Percentiles rank a stretch among this genome's conserved stretches.
These are phyloP conservation scores for Tenthredo livida DNA, from an alignment of 2,888 invertebrate species.

Conservation along the genomic window DNA sequence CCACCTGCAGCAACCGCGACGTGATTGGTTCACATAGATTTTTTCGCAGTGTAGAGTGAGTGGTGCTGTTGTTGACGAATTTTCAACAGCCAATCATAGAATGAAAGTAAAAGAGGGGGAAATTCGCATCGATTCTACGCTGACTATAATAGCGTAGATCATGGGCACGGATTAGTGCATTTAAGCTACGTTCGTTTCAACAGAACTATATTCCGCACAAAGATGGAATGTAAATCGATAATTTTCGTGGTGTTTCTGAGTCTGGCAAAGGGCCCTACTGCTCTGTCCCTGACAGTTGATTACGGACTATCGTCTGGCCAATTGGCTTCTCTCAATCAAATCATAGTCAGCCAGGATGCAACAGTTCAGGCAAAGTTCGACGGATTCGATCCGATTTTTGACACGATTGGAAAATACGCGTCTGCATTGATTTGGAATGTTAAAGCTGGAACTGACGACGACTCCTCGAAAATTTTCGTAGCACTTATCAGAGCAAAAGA, in stretches of 20 bases:
- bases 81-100: too few species aligned
- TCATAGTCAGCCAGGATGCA: background rate
- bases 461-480: background rate
- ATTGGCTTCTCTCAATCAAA: background rate
- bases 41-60: too few species aligned
- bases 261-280: background rate
- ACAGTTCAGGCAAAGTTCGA: background rate
- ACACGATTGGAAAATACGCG: background rate
- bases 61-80: too few species aligned
- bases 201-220: background rate
- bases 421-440: background rate
- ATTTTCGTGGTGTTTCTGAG: background rate
- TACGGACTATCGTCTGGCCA: background rate
- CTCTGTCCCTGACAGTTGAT: background rate
- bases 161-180: background rate
- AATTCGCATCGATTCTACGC: background rate
- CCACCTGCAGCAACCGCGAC: too few species aligned
- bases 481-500: background rate
- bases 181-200: background rate
- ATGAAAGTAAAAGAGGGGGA: too few species aligned
- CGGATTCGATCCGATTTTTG: background rate
- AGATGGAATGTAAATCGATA: background rate
- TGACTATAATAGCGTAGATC: background rate
- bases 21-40: too few species aligned
- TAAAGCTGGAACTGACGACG: background rate